These are phyloP conservation scores for Leontopithecus rosalia DNA, from an alignment of 2,797 vertebrate genomes.

Conservation along the genomic window DNA sequence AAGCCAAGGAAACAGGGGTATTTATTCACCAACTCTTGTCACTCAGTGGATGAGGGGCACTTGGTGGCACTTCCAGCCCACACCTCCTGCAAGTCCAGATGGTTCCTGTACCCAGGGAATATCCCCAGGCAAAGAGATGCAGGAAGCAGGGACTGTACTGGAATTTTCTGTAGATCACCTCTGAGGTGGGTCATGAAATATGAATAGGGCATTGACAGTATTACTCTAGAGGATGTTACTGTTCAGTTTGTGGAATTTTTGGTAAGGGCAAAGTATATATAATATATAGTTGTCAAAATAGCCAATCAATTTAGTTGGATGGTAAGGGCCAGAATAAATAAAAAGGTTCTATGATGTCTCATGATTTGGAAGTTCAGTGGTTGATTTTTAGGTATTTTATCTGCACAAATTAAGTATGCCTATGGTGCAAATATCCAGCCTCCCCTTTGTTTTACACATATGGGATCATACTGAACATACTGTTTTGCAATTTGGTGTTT, in stretches of 20 bases:
- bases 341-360: not conserved
- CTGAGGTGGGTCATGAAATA: not conserved
- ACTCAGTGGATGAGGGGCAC: not conserved
- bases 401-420: not conserved
- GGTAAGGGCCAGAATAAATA: not conserved
- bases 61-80: not conserved
- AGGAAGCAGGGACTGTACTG: not conserved
- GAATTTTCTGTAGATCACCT: not conserved
- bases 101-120: not conserved
- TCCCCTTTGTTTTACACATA: not conserved
- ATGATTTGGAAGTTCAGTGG: not conserved
- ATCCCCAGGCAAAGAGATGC: not conserved
- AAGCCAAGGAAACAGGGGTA: not conserved
- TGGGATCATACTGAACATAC: not conserved
- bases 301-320: not conserved
- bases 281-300: not conserved
- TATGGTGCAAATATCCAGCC: not conserved
- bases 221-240: not conserved
- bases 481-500: constrained; percentile 19
- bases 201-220: not conserved
- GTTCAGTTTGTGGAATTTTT: not conserved
- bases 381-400: constrained; percentile 15
- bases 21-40: not conserved
- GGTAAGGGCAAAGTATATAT: not conserved
- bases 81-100: not conserved